Percentiles rank a stretch among this genome's conserved stretches.
These are phyloP conservation scores for Lophotis ruficrista DNA, from an alignment of 2,113 vertebrate species.

Conservation along the genomic window DNA sequence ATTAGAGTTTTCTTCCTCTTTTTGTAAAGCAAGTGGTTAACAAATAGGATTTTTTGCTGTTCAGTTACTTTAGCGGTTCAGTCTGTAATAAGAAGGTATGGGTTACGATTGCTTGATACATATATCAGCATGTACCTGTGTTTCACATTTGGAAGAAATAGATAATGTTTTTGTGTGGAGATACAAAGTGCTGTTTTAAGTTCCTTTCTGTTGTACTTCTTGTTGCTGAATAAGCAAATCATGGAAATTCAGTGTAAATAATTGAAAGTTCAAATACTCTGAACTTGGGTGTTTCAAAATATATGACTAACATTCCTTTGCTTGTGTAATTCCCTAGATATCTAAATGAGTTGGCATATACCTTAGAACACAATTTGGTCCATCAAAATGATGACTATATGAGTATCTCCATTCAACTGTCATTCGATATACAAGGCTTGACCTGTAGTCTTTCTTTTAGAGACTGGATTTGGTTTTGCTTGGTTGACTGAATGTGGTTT, in stretches of 20 bases:
- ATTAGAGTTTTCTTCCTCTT: background rate
- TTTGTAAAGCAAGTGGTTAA: background rate
- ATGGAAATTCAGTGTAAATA: background rate
- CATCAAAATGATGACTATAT: background rate
- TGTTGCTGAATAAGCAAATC: background rate
- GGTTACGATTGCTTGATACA: background rate
- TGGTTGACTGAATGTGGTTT: background rate
- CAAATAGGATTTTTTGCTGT: background rate
- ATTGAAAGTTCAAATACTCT: background rate
- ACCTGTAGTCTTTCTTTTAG: background rate
- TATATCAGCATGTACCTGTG: background rate
- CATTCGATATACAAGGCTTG: background rate
- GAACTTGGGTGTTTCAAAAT: background rate
- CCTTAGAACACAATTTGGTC: background rate
- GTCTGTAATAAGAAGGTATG: background rate
- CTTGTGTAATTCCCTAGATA: background rate
- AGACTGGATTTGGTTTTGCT: background rate
- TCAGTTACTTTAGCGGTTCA: background rate
- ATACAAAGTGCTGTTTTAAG: background rate
- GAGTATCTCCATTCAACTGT: background rate
- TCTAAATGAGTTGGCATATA: background rate
- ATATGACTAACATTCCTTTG: background rate
- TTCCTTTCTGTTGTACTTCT: background rate
- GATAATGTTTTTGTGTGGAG: background rate
- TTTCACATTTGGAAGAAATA: background rate